phyloP scores from a whole-genome alignment of 1,140 invertebrate genomes.

The Panulirus ornatus region DNA sequence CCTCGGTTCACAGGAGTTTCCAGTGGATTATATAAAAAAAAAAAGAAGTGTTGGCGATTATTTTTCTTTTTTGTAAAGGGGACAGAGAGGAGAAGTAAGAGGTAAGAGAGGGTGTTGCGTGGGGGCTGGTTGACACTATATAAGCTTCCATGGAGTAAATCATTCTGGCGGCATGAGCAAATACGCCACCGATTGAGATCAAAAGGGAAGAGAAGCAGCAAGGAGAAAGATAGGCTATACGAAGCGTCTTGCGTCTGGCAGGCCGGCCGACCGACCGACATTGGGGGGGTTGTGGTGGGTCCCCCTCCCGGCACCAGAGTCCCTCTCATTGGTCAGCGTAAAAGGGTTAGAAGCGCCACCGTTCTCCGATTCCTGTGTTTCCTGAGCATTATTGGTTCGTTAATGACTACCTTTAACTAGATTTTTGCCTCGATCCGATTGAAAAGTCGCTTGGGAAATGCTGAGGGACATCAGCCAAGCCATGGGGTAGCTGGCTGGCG shows the following conservation, averaged over 20 bases:
- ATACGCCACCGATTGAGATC: not conserved
- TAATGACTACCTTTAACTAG: not conserved
- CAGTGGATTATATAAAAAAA: not conserved
- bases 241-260: conserved; percentile 15
- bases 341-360: conserved; percentile 45
- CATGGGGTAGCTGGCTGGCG: no score
- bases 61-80: not conserved
- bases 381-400: conserved; percentile 1
- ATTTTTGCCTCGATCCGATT: not conserved
- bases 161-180: not conserved
- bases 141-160: not conserved
- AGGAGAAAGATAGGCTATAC: not conserved
- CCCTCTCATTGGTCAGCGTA: conserved; percentile 49
- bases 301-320: no score
- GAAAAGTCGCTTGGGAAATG: not conserved
- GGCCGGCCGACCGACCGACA: not conserved
- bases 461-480: no score
- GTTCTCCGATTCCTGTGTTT: conserved; percentile 22
- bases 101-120: no score
- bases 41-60: not conserved
- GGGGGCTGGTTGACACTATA: no score
- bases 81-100: no score
- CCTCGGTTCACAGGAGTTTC: not conserved
- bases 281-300: no score
- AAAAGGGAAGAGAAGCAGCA: not conserved